These are phyloP conservation scores for Pycnonotus jocosus DNA, from an alignment of 2,113 vertebrate genomes.

Conservation along the genomic window DNA sequence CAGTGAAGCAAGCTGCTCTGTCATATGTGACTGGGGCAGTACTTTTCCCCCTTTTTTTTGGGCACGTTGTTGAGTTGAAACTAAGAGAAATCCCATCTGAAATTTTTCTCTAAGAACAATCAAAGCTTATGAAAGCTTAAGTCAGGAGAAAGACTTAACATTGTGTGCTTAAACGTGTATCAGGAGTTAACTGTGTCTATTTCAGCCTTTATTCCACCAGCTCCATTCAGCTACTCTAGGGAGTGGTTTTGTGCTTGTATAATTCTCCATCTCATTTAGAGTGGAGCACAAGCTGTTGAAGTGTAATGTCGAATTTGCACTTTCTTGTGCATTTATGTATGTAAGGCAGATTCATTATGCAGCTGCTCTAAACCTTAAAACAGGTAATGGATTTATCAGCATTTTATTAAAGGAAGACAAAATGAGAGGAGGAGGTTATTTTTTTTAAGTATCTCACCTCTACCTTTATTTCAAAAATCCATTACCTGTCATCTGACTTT, in stretches of 20 bases:
- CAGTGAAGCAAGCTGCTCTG: not conserved
- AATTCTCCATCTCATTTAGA: conserved; percentile 6
- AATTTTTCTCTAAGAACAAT: not conserved
- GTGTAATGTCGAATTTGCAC: not conserved
- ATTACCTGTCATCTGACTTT: not conserved
- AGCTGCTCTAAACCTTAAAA: conserved; percentile 17
- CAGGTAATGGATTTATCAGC: not conserved
- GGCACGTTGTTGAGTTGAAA: not conserved
- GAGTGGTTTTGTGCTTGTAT: not conserved
- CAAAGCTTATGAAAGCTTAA: not conserved
- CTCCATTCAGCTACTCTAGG: not conserved
- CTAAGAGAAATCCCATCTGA: not conserved
- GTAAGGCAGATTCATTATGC: not conserved
- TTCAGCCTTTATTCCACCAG: not conserved
- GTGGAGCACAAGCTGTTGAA: not conserved
- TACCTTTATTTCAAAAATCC: not conserved
- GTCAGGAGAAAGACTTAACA: not conserved
- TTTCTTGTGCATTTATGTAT: not conserved
- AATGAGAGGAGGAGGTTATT: not conserved
- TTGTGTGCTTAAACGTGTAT: not conserved
- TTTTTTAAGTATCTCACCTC: conserved; percentile 4
- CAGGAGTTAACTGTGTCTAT: not conserved
- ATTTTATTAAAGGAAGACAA: conserved; percentile 1
- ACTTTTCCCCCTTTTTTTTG: not conserved
- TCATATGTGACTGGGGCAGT: not conserved